Percentiles rank a stretch among this genome's conserved stretches.
These are phyloP conservation scores for Pagrus major DNA, from an alignment of 2,113 vertebrate genomes.

Conservation along the genomic window DNA sequence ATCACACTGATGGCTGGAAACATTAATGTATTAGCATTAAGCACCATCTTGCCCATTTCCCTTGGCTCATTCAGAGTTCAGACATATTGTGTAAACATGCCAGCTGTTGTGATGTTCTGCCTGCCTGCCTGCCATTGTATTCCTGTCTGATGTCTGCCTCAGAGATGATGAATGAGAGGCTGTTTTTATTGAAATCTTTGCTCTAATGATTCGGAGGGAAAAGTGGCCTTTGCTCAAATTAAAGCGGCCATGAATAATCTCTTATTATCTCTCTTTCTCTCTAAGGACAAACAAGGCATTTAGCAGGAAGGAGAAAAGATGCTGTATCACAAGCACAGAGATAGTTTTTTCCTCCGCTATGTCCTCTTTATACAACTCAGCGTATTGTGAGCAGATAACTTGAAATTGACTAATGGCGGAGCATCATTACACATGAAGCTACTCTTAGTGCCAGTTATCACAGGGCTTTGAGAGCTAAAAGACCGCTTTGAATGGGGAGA, in stretches of 20 bases:
- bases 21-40: conserved; percentile 49
- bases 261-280: conserved; percentile 18
- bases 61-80: conserved; percentile 33
- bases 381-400: neutral
- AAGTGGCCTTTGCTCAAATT: conserved; percentile 34
- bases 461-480: neutral
- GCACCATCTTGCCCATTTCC: conserved; percentile 38
- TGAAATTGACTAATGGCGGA: neutral
- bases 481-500: neutral
- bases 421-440: neutral
- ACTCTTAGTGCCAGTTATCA: neutral
- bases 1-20: conserved; percentile 38
- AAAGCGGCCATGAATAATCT: conserved; percentile 54
- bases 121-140: conserved; percentile 31
- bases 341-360: neutral
- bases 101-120: conserved; percentile 13
- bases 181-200: conserved; percentile 52
- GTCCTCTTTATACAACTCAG: neutral
- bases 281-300: neutral
- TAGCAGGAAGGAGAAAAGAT: conserved; percentile 19
- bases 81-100: conserved; percentile 33
- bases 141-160: conserved; percentile 9
- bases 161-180: conserved; percentile 49
- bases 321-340: neutral
- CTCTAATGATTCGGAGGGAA: conserved; percentile 35